Conservation (phyloP, 23 tunicate species). For the Oikopleura dioica region DNA sequence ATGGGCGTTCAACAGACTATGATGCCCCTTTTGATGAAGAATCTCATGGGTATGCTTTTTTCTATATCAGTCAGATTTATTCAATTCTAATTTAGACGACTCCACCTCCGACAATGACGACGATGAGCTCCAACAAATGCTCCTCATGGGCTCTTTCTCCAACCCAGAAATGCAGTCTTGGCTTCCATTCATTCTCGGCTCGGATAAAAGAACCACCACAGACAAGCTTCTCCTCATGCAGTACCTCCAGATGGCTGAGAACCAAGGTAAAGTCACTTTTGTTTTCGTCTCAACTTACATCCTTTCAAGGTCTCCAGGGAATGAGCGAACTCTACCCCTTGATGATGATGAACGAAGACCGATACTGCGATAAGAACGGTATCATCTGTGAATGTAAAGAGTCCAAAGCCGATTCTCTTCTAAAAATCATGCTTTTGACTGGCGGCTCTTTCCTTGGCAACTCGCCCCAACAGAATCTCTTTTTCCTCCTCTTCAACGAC, state of each 20-base stretch:
- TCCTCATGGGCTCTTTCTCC: not conserved
- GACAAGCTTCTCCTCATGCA: constrained; percentile 7
- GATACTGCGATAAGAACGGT: not conserved
- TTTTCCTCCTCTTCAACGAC: constrained; percentile 12
- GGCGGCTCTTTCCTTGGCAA: constrained; percentile 8
- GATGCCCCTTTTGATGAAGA: constrained; percentile 11
- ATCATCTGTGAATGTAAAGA: not conserved
- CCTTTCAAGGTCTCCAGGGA: not conserved
- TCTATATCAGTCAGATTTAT: not conserved
- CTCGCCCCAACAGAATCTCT: not conserved
- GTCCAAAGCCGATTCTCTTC: not conserved
- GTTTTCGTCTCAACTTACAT: not conserved
- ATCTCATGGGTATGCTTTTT: no score
- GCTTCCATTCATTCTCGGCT: not conserved
- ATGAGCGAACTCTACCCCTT: constrained; percentile 1
- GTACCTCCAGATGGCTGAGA: not conserved
- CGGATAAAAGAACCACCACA: not conserved
- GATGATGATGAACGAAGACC: constrained; percentile 9
- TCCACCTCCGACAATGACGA: no score
- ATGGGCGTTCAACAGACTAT: not conserved
- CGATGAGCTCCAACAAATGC: constrained; percentile 8
- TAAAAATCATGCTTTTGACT: constrained; percentile 5
- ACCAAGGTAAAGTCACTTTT: not conserved
- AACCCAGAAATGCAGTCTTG: constrained; percentile 3
- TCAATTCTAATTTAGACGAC: not conserved